Conservation (phyloP, 2,113 vertebrate species). For the Axis porcinus region DNA sequence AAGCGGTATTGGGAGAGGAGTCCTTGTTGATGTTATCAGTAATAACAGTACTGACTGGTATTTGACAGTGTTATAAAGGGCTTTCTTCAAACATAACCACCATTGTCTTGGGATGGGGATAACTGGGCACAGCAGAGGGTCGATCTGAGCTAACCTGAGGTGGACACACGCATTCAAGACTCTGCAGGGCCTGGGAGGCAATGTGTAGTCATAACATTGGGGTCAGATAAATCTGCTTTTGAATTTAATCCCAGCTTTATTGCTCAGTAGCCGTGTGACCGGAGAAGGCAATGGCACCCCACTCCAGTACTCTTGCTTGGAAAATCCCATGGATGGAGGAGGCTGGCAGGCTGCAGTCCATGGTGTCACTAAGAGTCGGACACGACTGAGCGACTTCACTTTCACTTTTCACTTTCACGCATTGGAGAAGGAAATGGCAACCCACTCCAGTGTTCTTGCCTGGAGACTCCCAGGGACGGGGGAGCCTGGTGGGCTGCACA, state of each 20-base stretch:
- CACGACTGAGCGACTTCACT: too few species aligned
- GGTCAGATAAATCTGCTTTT: background rate
- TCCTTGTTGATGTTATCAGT: background rate
- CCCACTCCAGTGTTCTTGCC: too few species aligned
- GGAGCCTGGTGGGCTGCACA: too few species aligned
- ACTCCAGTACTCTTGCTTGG: too few species aligned
- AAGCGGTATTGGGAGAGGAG: background rate
- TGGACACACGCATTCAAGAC: background rate
- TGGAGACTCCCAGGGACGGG: too few species aligned
- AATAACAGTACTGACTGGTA: background rate
- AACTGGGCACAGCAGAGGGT: background rate
- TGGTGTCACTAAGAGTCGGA: too few species aligned
- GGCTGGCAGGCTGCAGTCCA: too few species aligned
- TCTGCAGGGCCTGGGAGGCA: background rate
- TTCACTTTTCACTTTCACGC: too few species aligned
- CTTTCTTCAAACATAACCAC: background rate
- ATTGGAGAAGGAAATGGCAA: too few species aligned
- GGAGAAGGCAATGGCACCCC: too few species aligned
- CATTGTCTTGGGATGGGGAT: background rate
- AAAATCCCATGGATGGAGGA: too few species aligned
- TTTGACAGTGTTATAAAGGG: background rate
- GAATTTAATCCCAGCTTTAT: conserved; percentile 3
- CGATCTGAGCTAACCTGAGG: background rate
- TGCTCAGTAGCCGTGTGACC: background rate
- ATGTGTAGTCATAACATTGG: too few species aligned